Conservation (phyloP, 2,888 invertebrate species). For the Molorchus minor region DNA sequence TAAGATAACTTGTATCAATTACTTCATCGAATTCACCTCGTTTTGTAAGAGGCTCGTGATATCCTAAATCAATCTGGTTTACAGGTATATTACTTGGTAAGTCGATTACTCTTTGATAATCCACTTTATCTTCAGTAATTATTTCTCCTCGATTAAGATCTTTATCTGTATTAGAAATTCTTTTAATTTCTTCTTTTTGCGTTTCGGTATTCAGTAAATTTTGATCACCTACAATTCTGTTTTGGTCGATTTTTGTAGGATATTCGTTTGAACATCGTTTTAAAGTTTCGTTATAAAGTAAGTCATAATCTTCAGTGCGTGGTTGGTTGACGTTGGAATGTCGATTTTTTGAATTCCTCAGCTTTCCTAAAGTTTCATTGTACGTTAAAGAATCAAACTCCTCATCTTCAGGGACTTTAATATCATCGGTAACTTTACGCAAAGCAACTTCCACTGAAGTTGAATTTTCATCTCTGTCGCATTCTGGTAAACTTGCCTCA, state of each 20-base stretch:
- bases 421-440: too few species aligned
- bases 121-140: too few species aligned
- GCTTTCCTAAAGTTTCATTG: conserved; percentile 38
- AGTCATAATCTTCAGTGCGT: neutral
- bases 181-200: neutral
- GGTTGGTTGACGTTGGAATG: too few species aligned
- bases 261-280: neutral
- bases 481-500: conserved; percentile 36
- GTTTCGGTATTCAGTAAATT: conserved; percentile 1
- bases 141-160: conserved; percentile 4
- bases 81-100: too few species aligned
- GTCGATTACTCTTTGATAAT: too few species aligned
- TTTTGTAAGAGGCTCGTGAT: too few species aligned
- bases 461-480: too few species aligned
- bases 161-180: neutral
- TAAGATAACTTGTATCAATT: too few species aligned
- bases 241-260: neutral
- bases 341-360: too few species aligned
- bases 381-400: conserved; percentile 37
- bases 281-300: conserved; percentile 10
- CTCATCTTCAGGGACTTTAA: neutral
- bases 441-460: too few species aligned
- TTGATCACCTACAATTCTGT: neutral
- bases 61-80: too few species aligned
- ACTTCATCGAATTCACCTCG: too few species aligned